A percentile compares a stretch with the other conserved stretches of the same genome.
phyloP scores from a whole-genome alignment of 2,797 vertebrate species.

The Crocodylus rhombifer region DNA sequence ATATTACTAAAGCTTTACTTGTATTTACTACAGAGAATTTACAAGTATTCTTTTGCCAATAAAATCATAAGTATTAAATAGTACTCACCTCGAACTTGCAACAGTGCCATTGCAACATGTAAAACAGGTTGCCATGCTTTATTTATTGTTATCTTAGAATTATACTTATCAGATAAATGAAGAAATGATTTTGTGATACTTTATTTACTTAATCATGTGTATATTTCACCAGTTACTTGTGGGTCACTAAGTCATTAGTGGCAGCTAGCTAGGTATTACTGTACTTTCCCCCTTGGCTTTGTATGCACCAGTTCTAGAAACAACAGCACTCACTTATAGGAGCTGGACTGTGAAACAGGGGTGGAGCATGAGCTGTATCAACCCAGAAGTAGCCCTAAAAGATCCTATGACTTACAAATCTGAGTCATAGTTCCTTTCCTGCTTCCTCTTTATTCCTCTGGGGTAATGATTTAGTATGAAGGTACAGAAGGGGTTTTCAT shows the following conservation, averaged over 20 bases:
- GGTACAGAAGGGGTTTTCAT: fast-evolving
- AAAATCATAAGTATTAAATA: neutral
- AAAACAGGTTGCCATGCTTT: fast-evolving
- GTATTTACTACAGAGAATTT: neutral
- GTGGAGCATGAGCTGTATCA: neutral
- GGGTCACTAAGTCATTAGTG: neutral
- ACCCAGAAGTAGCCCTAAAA: neutral
- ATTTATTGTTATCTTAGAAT: neutral
- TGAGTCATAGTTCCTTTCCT: neutral
- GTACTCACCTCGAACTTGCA: fast-evolving
- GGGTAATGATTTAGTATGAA: fast-evolving
- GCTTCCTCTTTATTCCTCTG: neutral
- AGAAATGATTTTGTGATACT: neutral
- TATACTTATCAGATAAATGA: neutral
- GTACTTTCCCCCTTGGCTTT: neutral
- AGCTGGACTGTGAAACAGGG: neutral
- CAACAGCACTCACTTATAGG: neutral
- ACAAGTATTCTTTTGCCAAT: neutral
- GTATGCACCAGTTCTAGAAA: neutral
- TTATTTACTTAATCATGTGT: neutral
- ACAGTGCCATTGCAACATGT: neutral
- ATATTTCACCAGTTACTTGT: neutral
- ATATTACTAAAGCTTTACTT: neutral
- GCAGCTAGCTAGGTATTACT: neutral
- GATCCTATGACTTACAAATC: fast-evolving